phyloP scores from a whole-genome alignment of 2,113 vertebrate genomes.

The Syngnathus typhle region DNA sequence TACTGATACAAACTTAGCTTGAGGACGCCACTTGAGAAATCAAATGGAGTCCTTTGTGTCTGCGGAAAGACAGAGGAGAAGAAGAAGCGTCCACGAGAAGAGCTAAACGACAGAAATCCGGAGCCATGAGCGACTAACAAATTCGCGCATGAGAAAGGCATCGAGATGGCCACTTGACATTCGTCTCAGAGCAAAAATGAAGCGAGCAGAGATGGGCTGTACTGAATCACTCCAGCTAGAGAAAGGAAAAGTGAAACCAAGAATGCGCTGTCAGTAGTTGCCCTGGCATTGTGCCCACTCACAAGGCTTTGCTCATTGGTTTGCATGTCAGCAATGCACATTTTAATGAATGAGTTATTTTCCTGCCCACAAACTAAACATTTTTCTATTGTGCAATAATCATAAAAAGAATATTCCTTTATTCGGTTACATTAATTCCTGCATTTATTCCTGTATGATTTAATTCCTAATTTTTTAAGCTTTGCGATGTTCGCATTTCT shows the following conservation, averaged over 20 bases:
- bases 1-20: slow-evolving; percentile 2
- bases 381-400: neutral
- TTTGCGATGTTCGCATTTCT: neutral
- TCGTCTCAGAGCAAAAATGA: slow-evolving; percentile 66
- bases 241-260: slow-evolving; percentile 35
- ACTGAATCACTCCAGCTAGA: slow-evolving; percentile 41
- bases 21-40: neutral
- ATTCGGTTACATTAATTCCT: neutral
- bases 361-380: neutral
- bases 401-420: neutral
- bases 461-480: neutral
- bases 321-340: neutral
- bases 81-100: neutral
- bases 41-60: neutral
- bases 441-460: neutral
- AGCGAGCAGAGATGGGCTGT: slow-evolving; percentile 52
- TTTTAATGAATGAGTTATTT: neutral
- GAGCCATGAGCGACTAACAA: slow-evolving; percentile 26
- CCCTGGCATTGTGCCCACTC: slow-evolving; percentile 6
- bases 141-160: slow-evolving; percentile 30
- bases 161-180: slow-evolving; percentile 61
- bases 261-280: slow-evolving; percentile 18
- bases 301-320: neutral
- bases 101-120: slow-evolving; percentile 15
- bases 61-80: slow-evolving; percentile 5